These are phyloP conservation scores for Lichenostomus cassidix DNA, from an alignment of 2,113 vertebrate species.

Conservation along the genomic window DNA sequence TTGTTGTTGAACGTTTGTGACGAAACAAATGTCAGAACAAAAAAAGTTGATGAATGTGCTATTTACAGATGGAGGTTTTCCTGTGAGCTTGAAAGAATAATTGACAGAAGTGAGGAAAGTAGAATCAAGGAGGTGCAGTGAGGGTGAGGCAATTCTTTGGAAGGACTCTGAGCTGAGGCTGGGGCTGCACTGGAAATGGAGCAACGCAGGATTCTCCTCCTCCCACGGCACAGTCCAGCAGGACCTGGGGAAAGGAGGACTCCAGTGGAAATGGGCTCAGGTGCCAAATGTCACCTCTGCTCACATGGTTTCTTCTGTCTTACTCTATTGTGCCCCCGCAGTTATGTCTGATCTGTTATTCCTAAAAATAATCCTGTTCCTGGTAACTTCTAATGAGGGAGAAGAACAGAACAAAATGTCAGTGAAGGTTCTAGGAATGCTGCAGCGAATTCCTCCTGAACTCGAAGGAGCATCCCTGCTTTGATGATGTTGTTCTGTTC, in stretches of 20 bases:
- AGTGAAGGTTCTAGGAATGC: not conserved
- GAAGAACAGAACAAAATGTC: not conserved
- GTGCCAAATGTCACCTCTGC: not conserved
- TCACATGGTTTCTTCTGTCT: not conserved
- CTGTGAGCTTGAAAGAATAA: not conserved
- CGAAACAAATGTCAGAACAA: not conserved
- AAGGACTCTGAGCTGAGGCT: not conserved
- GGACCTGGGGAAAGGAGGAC: not conserved
- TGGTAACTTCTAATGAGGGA: not conserved
- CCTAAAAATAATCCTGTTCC: not conserved
- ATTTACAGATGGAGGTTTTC: not conserved
- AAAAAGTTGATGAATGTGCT: not conserved
- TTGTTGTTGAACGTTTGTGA: not conserved
- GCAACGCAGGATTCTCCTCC: not conserved
- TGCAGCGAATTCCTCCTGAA: not conserved
- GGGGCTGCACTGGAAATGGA: not conserved
- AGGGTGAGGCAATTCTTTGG: not conserved
- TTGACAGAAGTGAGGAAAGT: not conserved
- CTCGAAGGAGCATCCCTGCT: not conserved
- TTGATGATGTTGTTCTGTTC: not conserved
- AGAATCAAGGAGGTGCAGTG: too few relatives aligned
- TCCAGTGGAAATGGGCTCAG: fast-evolving
- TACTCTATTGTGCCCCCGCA: not conserved
- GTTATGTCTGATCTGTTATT: not conserved
- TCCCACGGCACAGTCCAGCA: fast-evolving